These are phyloP conservation scores for Acrocephalus arundinaceus DNA, from an alignment of 2,113 vertebrate genomes.

Conservation along the genomic window DNA sequence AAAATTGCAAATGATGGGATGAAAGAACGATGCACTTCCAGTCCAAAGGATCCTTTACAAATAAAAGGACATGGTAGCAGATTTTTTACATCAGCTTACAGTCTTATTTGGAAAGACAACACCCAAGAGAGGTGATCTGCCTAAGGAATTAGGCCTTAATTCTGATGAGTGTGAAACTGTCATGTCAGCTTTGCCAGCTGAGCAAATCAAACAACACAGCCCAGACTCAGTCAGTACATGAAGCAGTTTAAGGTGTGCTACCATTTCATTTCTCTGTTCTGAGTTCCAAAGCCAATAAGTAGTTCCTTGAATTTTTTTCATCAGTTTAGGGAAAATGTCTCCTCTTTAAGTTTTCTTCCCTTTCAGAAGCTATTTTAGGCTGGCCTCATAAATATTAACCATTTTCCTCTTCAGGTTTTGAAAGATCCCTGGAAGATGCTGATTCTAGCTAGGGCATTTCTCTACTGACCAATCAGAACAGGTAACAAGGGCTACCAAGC, in stretches of 20 bases:
- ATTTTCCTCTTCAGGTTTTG: background rate
- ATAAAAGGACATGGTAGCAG: background rate
- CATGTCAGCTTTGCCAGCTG: constrained; percentile 33
- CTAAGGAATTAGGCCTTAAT: constrained; percentile 20
- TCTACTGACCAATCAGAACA: background rate
- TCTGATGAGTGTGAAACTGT: constrained; percentile 33
- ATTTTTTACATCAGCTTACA: background rate
- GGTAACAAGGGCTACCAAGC: background rate
- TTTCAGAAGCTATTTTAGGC: background rate
- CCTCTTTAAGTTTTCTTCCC: background rate
- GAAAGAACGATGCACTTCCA: background rate
- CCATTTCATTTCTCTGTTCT: background rate
- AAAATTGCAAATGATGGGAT: background rate
- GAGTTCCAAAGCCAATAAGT: background rate
- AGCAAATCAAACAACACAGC: background rate
- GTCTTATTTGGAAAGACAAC: constrained; percentile 9
- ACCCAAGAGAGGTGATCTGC: background rate
- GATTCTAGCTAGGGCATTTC: background rate
- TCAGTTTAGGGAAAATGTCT: background rate
- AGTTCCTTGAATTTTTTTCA: background rate
- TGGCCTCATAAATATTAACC: background rate
- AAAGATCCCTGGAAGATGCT: background rate
- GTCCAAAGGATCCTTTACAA: background rate
- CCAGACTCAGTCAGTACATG: background rate
- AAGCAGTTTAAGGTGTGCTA: background rate